phyloP scores from a whole-genome alignment of 2,888 invertebrate genomes.

The Drosophila affinis region DNA sequence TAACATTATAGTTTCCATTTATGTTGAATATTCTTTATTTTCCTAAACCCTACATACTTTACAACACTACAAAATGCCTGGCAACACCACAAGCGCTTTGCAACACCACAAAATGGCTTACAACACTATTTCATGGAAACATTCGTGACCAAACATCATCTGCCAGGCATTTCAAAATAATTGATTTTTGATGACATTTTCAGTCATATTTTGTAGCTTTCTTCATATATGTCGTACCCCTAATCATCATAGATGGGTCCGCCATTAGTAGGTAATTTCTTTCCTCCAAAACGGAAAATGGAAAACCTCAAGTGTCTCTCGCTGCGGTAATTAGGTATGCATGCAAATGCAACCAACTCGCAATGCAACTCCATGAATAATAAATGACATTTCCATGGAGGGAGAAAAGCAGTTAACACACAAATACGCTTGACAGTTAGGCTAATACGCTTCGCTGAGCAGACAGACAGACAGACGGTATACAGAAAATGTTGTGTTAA shows the following conservation, averaged over 20 bases:
- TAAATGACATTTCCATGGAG: constrained; percentile 32
- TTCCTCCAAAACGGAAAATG: neutral
- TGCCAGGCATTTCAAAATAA: no score
- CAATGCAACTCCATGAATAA: constrained; percentile 38
- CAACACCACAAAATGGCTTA: neutral
- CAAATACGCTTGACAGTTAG: constrained; percentile 44
- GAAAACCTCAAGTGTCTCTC: neutral
- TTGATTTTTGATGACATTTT: neutral
- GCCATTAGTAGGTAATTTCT: neutral
- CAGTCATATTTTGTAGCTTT: neutral
- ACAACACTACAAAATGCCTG: no score
- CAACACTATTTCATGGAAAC: neutral
- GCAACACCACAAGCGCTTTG: no score
- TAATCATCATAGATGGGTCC: neutral
- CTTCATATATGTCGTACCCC: neutral
- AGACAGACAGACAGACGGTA: constrained; percentile 2
- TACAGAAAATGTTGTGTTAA: constrained; percentile 37
- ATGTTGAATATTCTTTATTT: neutral
- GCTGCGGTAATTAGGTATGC: constrained; percentile 44
- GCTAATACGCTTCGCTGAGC: constrained; percentile 57
- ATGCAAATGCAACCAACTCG: constrained; percentile 35
- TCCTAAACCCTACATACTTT: no score
- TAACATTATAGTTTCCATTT: neutral
- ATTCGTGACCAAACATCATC: neutral
- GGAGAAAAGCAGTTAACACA: constrained; percentile 43